phyloP scores from a whole-genome alignment of 2,888 invertebrate genomes.

The Temnothorax unifasciatus region DNA sequence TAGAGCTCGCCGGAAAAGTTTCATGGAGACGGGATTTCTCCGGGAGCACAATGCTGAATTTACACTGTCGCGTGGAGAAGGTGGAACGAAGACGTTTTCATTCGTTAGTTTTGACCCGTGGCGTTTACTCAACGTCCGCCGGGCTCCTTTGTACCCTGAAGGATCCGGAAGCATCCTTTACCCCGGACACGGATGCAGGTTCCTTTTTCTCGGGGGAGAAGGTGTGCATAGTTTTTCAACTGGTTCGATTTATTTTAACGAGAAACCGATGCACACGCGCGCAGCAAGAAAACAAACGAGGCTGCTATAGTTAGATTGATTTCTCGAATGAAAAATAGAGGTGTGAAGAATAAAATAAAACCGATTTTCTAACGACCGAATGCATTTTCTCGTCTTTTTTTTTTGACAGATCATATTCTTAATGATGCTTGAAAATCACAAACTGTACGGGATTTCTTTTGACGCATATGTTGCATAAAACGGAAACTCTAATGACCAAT shows the following conservation, averaged over 20 bases:
- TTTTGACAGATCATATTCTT: slow-evolving; percentile 1
- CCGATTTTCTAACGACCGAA: not conserved
- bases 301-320: slow-evolving; percentile 42
- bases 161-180: slow-evolving; percentile 70
- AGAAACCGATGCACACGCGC: slow-evolving; percentile 40
- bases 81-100: slow-evolving; percentile 71
- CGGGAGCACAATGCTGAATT: slow-evolving; percentile 77
- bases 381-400: not conserved
- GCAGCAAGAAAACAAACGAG: slow-evolving; percentile 23
- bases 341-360: slow-evolving; percentile 4
- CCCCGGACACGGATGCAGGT: slow-evolving; percentile 42
- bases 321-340: slow-evolving; percentile 31
- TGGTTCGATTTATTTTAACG: slow-evolving; percentile 55
- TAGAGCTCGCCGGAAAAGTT: slow-evolving; percentile 58
- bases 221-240: slow-evolving; percentile 41
- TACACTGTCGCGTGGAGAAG: slow-evolving; percentile 76
- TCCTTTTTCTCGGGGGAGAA: slow-evolving; percentile 24
- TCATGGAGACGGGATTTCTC: slow-evolving; percentile 71
- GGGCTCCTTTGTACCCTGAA: slow-evolving; percentile 55
- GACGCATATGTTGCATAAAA: not conserved
- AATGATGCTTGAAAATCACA: not conserved
- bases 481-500: not conserved
- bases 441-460: not conserved
- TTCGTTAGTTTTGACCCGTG: slow-evolving; percentile 76
- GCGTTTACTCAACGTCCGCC: slow-evolving; percentile 76